Conservation (phyloP, 2,888 invertebrate genomes). For the Rhagonycha fulva region DNA sequence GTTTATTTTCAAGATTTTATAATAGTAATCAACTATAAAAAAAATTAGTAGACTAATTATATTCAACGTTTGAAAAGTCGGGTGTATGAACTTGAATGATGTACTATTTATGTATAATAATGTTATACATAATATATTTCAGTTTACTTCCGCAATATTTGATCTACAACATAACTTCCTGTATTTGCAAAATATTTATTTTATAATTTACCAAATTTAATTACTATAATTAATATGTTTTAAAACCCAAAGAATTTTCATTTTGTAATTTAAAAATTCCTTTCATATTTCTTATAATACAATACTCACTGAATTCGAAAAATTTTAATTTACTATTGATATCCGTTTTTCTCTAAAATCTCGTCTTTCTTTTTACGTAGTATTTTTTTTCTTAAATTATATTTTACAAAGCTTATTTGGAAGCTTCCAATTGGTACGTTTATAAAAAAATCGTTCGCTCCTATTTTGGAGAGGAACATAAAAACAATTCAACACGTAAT, state of each 20-base stretch:
- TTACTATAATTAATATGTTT: not conserved
- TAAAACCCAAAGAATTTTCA: no score
- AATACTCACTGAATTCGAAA: not conserved
- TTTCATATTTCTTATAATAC: not conserved
- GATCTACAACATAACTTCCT: not conserved
- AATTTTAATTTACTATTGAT: not conserved
- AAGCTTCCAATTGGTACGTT: slow-evolving; percentile 13
- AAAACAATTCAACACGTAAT: slow-evolving; percentile 16
- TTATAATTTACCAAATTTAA: not conserved
- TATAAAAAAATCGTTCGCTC: slow-evolving; percentile 8
- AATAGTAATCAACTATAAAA: not conserved
- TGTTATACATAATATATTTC: not conserved
- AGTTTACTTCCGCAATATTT: not conserved
- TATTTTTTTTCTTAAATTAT: no score
- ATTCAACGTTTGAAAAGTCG: not conserved
- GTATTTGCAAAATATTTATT: not conserved
- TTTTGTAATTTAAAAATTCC: no score
- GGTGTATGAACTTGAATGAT: not conserved
- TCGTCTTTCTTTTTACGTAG: no score
- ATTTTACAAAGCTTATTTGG: not conserved
- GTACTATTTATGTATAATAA: no score
- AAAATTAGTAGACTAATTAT: not conserved
- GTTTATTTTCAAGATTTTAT: not conserved
- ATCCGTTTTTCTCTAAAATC: no score
- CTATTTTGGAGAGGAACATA: not conserved